These are phyloP conservation scores for Psittacula derbiana DNA, from an alignment of 2,797 vertebrate species.

Conservation along the genomic window DNA sequence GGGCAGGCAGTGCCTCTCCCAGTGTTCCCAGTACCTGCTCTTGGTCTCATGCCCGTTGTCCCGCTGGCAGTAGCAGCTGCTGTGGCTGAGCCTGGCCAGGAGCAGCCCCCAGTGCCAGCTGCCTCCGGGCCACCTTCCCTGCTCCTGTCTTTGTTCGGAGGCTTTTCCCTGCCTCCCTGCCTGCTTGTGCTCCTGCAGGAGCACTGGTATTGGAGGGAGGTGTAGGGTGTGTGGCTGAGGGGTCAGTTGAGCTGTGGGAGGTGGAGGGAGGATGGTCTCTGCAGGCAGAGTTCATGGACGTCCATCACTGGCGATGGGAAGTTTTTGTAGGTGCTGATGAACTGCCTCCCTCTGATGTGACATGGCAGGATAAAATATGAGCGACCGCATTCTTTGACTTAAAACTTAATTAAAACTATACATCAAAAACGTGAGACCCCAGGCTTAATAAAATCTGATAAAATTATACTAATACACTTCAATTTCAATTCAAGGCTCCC, in stretches of 20 bases:
- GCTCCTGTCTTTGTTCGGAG: accelerated
- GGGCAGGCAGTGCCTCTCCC: not conserved
- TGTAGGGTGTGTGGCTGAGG: accelerated
- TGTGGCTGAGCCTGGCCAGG: not conserved
- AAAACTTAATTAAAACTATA: slow-evolving; percentile 76
- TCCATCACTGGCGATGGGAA: not conserved
- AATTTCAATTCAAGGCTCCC: slow-evolving; percentile 61
- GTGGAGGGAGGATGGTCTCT: not conserved
- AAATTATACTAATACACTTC: slow-evolving; percentile 68
- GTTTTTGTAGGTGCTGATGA: slow-evolving; percentile 36
- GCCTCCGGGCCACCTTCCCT: not conserved
- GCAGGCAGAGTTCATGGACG: not conserved
- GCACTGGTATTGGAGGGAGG: accelerated
- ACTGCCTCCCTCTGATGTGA: slow-evolving; percentile 25
- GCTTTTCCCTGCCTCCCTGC: not conserved
- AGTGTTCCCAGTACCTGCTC: not conserved
- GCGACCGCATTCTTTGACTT: slow-evolving; percentile 59
- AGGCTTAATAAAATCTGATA: slow-evolving; percentile 66
- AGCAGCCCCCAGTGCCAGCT: not conserved
- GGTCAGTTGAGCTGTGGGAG: accelerated
- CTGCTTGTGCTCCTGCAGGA: accelerated
- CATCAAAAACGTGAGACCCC: slow-evolving; percentile 65
- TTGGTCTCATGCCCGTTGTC: not conserved
- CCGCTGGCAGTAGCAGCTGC: not conserved
- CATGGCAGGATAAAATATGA: slow-evolving; percentile 60